Conservation (phyloP, 1,140 invertebrate genomes). For the Brevipalpus yothersi region DNA sequence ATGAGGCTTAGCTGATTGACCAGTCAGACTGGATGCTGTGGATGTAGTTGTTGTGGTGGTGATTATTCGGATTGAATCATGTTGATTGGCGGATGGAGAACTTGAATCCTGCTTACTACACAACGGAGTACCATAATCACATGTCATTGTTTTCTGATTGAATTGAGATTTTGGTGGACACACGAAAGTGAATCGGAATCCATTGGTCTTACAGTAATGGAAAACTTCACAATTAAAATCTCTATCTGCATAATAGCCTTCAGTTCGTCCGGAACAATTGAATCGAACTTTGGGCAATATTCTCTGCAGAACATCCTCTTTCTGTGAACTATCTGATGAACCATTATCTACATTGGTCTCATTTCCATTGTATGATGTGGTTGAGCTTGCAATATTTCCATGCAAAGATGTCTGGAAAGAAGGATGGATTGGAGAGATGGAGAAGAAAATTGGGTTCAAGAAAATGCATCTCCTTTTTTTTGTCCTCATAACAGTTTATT, state of each 20-base stretch:
- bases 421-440: background rate
- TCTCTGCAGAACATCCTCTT: slow-evolving; percentile 7
- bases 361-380: background rate
- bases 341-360: background rate
- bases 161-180: slow-evolving; percentile 12
- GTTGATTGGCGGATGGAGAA: background rate
- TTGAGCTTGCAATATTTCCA: background rate
- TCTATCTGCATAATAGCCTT: slow-evolving; percentile 15
- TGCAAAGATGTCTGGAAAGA: background rate
- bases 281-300: slow-evolving; percentile 14
- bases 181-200: slow-evolving; percentile 12
- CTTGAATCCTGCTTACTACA: background rate
- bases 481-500: no score
- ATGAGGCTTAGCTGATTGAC: no score
- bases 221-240: slow-evolving; percentile 16
- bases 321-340: background rate
- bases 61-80: background rate
- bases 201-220: slow-evolving; percentile 15
- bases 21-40: no score
- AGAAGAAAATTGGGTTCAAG: no score
- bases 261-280: slow-evolving; percentile 12
- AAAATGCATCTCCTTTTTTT: no score
- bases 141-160: slow-evolving; percentile 14
- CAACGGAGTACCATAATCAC: slow-evolving; percentile 8
- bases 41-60: background rate